Percentiles rank a stretch among this genome's conserved stretches.
Evolutionary conservation across 2,888 invertebrate genomes (phyloP).

Genomic region (Dryobotodes eremita): DNA sequence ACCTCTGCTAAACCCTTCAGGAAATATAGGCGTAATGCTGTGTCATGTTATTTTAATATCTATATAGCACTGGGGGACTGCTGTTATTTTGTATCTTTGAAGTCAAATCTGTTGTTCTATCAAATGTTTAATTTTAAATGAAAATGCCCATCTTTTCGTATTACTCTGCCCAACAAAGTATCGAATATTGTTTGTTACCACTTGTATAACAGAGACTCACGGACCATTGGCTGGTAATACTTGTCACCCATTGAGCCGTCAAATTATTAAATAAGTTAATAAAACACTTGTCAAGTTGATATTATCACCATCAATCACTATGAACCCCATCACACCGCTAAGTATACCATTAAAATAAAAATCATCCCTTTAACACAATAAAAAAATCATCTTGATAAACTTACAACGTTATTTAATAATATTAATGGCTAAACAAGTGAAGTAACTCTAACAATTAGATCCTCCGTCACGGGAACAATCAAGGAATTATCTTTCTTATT

Average conservation of each 20-base stretch:
- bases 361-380: slow-evolving; percentile 55
- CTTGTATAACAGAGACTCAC: neutral
- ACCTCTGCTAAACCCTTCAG: neutral
- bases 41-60: neutral
- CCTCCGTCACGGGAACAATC: slow-evolving; percentile 25
- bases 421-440: slow-evolving; percentile 67
- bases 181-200: neutral
- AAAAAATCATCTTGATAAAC: slow-evolving; percentile 62
- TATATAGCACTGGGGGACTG: neutral
- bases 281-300: slow-evolving; percentile 51
- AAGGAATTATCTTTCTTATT: slow-evolving; percentile 43
- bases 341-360: slow-evolving; percentile 56
- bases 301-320: slow-evolving; percentile 56
- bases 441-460: slow-evolving; percentile 63
- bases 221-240: neutral
- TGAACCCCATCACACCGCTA: slow-evolving; percentile 27
- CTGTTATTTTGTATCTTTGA: no score
- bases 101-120: neutral
- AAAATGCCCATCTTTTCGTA: neutral
- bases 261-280: slow-evolving; percentile 42
- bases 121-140: neutral
- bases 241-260: slow-evolving; percentile 15
- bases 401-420: slow-evolving; percentile 65
- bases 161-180: neutral
- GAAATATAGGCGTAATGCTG: no score